Conservation (phyloP, 2,113 vertebrate species). For the Bos javanicus region DNA sequence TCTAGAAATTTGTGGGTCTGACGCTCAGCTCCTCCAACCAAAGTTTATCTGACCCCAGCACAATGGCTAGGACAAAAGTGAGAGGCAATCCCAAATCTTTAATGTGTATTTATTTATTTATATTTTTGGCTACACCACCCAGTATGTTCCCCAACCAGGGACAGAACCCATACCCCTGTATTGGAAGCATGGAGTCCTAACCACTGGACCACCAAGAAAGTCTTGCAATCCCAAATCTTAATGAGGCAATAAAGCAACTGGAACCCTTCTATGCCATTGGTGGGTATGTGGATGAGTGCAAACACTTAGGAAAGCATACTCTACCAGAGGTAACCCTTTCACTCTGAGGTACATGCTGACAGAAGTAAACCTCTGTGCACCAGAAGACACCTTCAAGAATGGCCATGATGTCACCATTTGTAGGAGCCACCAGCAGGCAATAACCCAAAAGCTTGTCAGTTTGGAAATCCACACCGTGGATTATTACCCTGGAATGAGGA, state of each 20-base stretch:
- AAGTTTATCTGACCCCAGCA: not conserved
- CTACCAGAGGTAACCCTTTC: not conserved
- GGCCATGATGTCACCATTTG: not conserved
- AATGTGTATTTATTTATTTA: not conserved
- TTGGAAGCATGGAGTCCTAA: not conserved
- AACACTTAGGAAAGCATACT: not conserved
- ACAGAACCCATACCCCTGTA: not conserved
- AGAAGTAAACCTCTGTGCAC: too few species aligned
- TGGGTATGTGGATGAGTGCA: not conserved
- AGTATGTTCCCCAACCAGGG: not conserved
- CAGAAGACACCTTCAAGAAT: not conserved
- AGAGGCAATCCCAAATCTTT: not conserved
- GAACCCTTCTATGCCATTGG: not conserved
- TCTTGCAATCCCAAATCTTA: not conserved
- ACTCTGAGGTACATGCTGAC: not conserved
- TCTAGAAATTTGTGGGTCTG: not conserved
- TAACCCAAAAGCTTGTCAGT: not conserved
- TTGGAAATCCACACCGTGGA: accelerated
- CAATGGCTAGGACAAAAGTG: not conserved
- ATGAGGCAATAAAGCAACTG: not conserved
- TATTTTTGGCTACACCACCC: not conserved
- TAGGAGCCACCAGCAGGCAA: not conserved
- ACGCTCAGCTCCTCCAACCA: not conserved
- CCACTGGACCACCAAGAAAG: not conserved
- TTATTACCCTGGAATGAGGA: not conserved